phyloP scores from a whole-genome alignment of 2,888 invertebrate genomes.

The Unio delphinus region DNA sequence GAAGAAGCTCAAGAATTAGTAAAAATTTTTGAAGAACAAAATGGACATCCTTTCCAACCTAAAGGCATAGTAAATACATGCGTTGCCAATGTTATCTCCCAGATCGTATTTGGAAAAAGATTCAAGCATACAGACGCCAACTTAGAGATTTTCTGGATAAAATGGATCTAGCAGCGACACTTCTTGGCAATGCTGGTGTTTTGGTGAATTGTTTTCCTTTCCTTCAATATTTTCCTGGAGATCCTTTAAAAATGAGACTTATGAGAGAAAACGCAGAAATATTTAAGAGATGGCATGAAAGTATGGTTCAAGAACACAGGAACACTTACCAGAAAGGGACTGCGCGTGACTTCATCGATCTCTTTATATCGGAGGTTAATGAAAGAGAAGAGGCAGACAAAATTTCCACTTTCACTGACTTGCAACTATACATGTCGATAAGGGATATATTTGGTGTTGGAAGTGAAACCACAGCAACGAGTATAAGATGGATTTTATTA shows the following conservation, averaged over 20 bases:
- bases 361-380: conserved; percentile 8
- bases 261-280: background rate
- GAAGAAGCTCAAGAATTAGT: conserved; percentile 14
- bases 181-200: conserved; percentile 1
- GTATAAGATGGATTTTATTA: conserved; percentile 87
- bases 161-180: conserved; percentile 4
- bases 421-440: conserved; percentile 25
- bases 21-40: too few species aligned
- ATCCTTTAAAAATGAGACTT: conserved; percentile 12
- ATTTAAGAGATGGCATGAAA: conserved; percentile 6
- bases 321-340: conserved; percentile 5
- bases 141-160: conserved; percentile 19
- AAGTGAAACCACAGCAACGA: conserved; percentile 84
- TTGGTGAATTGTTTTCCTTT: conserved; percentile 17
- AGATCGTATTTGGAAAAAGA: conserved; percentile 23
- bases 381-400: background rate
- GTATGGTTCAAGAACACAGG: conserved; percentile 9
- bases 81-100: conserved; percentile 41
- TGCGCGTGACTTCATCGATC: conserved; percentile 16
- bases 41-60: conserved; percentile 20
- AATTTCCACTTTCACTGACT: conserved; percentile 14
- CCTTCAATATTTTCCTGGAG: conserved; percentile 17
- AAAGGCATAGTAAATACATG: conserved; percentile 15
- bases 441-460: conserved; percentile 54
- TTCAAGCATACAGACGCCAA: conserved; percentile 18